These are phyloP conservation scores for Tipula lateralis DNA, from an alignment of 2,888 invertebrate genomes.

Conservation along the genomic window DNA sequence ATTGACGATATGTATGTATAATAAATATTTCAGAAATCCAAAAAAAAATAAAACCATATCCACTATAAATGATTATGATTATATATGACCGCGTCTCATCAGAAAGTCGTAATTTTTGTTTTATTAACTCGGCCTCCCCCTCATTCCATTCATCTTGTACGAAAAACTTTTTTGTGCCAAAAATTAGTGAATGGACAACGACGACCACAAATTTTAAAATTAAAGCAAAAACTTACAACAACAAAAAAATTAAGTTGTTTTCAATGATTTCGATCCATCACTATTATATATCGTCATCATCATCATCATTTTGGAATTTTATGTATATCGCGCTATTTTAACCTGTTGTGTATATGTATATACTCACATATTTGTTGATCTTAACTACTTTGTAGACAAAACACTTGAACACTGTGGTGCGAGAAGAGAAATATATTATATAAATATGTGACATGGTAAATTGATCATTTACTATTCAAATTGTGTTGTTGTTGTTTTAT, in stretches of 20 bases:
- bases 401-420: constrained; percentile 19
- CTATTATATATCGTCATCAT: too few species aligned
- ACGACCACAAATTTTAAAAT: not conserved
- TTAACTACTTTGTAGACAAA: constrained; percentile 24
- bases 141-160: not conserved
- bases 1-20: not conserved
- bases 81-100: not conserved
- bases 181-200: not conserved
- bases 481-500: not conserved
- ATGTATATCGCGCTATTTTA: not conserved
- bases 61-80: constrained; percentile 4
- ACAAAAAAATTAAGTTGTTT: not conserved
- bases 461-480: not conserved
- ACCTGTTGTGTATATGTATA: not conserved
- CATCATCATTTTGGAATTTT: not conserved
- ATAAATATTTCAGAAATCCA: constrained; percentile 2
- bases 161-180: not conserved
- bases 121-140: not conserved
- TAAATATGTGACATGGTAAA: constrained; percentile 24
- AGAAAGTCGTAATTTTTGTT: not conserved
- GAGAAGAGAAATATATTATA: constrained; percentile 11
- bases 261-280: constrained; percentile 1
- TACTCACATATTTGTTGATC: not conserved
- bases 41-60: not conserved
- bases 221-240: not conserved